These are phyloP conservation scores for Ruditapes philippinarum DNA, from an alignment of 1,140 invertebrate species.

Conservation along the genomic window DNA sequence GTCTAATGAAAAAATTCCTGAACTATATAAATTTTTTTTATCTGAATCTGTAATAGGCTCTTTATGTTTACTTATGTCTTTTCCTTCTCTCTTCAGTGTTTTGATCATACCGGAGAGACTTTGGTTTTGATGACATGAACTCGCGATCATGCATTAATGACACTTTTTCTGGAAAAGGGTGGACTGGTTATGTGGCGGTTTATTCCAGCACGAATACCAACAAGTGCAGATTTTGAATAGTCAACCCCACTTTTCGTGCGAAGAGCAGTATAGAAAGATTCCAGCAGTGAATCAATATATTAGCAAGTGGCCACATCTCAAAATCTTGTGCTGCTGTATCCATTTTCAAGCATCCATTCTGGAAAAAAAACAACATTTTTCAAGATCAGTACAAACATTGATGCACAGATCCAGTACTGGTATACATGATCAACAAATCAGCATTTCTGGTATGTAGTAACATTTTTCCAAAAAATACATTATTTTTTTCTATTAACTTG, in stretches of 20 bases:
- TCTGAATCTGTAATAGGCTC: slow-evolving; percentile 6
- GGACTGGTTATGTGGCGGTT: slow-evolving; percentile 24
- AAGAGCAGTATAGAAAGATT: slow-evolving; percentile 6
- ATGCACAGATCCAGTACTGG: too few relatives aligned
- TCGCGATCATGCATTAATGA: slow-evolving; percentile 37
- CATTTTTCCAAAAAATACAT: too few relatives aligned
- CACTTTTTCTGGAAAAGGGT: not conserved
- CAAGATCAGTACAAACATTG: too few relatives aligned
- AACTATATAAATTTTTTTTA: not conserved
- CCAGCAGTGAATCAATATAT: not conserved
- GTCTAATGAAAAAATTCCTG: slow-evolving; percentile 7
- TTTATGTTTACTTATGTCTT: slow-evolving; percentile 14
- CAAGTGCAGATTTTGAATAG: slow-evolving; percentile 28
- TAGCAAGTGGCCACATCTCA: not conserved
- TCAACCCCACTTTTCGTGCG: not conserved
- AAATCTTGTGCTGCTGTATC: not conserved
- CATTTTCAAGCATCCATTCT: slow-evolving; percentile 38
- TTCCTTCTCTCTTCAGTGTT: slow-evolving; percentile 34
- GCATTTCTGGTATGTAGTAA: too few relatives aligned
- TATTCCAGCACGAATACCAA: not conserved
- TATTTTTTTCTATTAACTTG: too few relatives aligned
- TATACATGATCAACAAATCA: too few relatives aligned
- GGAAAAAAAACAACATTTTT: not conserved
- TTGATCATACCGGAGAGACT: not conserved
- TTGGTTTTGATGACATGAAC: slow-evolving; percentile 34